These are phyloP conservation scores for Chrysina gloriosa DNA, from an alignment of 2,888 invertebrate genomes.

Conservation along the genomic window DNA sequence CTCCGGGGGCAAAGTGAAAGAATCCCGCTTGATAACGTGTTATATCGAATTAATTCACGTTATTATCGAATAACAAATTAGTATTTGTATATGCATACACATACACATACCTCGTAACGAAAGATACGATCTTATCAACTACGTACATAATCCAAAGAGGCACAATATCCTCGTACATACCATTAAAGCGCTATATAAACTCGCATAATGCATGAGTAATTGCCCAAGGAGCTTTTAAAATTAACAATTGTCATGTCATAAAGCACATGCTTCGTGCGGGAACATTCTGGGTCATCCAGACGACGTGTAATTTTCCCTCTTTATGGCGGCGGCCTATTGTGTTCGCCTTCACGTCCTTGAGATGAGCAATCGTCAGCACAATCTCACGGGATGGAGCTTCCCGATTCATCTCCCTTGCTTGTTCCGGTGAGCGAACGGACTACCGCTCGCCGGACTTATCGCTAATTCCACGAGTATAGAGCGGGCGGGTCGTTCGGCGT, in stretches of 20 bases:
- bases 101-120: neutral
- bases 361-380: conserved; percentile 22
- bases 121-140: neutral
- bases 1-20: neutral
- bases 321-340: neutral
- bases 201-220: neutral
- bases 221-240: conserved; percentile 8
- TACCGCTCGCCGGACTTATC: conserved; percentile 14
- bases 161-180: neutral
- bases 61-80: neutral
- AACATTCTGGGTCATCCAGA: neutral
- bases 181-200: neutral
- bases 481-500: conserved; percentile 8
- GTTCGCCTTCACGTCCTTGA: conserved; percentile 23
- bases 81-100: neutral
- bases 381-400: neutral
- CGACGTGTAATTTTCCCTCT: conserved; percentile 22
- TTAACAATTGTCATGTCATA: conserved; percentile 7
- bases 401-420: conserved; percentile 14
- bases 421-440: neutral
- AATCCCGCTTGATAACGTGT: neutral
- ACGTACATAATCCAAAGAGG: neutral
- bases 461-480: conserved; percentile 24
- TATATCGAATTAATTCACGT: neutral
- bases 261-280: neutral